Conservation (phyloP, 2,888 invertebrate genomes). For the Tipula unca region DNA sequence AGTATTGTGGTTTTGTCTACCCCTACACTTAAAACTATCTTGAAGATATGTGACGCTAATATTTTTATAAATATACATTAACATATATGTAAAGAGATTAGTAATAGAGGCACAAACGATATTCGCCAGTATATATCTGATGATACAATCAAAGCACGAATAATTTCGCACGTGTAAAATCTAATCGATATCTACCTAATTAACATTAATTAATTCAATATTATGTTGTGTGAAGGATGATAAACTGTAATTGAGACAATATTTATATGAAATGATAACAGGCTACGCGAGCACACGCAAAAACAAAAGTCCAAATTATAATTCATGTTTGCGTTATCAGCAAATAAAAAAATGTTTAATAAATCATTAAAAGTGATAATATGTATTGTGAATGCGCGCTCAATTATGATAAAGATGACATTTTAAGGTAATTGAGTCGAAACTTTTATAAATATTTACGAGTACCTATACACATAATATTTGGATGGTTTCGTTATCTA, state of each 20-base stretch:
- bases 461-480: neutral
- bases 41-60: neutral
- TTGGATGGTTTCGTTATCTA: neutral
- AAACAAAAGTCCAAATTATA: neutral
- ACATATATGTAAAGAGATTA: neutral
- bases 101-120: neutral
- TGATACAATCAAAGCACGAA: neutral
- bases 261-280: neutral
- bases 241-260: neutral
- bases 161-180: neutral
- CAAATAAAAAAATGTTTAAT: neutral
- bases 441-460: neutral
- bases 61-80: neutral
- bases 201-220: neutral
- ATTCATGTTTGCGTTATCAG: neutral
- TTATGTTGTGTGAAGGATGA: neutral
- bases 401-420: neutral
- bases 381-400: neutral
- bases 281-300: neutral
- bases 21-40: neutral
- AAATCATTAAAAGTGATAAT: neutral
- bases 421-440: neutral
- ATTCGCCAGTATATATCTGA: too few relatives aligned
- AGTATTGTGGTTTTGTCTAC: neutral
- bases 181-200: neutral